Evolutionary conservation across 2,888 invertebrate species (phyloP).

Genomic region (Watsonalla cultraria): DNA sequence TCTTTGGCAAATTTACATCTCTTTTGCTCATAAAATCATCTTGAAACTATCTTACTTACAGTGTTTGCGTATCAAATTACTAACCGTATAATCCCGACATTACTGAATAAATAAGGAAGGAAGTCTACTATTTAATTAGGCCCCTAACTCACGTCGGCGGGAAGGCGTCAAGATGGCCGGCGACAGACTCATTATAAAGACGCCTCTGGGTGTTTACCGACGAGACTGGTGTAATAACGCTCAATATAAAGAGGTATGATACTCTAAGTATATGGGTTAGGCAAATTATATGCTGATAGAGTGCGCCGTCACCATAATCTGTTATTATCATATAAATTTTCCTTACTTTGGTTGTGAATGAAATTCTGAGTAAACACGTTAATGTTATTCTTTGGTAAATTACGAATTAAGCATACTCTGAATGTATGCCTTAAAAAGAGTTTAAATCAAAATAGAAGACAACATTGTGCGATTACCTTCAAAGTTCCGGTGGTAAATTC

Average conservation of each 20-base stretch:
- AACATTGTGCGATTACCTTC: no score
- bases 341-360: no score
- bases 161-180: conserved; percentile 42
- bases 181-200: conserved; percentile 26
- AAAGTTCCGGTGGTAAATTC: no score
- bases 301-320: no score
- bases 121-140: background rate
- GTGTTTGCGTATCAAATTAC: background rate
- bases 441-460: no score
- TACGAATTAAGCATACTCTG: no score
- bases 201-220: conserved; percentile 15
- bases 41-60: background rate
- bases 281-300: background rate
- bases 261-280: background rate
- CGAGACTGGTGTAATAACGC: conserved; percentile 6
- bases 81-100: background rate
- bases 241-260: background rate
- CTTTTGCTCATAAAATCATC: background rate
- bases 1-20: no score
- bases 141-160: conserved; percentile 5
- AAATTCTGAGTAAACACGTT: no score
- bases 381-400: no score
- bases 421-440: no score
- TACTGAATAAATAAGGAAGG: background rate
- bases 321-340: no score